Evolutionary conservation across 2,888 invertebrate species (phyloP).

Genomic region (Xestia ashworthii): DNA sequence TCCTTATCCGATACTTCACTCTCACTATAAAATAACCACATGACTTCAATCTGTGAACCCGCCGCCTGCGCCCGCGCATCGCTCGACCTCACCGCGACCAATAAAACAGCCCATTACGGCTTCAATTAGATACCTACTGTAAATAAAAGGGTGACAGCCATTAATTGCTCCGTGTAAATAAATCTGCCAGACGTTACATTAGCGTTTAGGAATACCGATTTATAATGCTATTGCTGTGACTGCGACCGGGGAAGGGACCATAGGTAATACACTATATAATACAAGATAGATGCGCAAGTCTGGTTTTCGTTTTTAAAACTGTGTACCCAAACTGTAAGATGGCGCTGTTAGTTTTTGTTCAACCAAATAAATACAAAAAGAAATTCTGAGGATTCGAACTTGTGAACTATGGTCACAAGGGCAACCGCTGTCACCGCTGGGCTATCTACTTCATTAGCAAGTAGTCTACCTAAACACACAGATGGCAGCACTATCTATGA

Average conservation of each 20-base stretch:
- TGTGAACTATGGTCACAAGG: too few relatives aligned
- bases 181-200: conserved; percentile 54
- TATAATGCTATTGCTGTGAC: conserved; percentile 1
- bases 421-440: too few relatives aligned
- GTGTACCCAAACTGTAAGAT: too few relatives aligned
- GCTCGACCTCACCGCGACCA: conserved; percentile 42
- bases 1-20: background rate
- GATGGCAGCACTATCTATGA: too few relatives aligned
- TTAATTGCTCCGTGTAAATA: conserved; percentile 62
- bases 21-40: conserved; percentile 19
- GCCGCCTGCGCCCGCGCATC: conserved; percentile 22
- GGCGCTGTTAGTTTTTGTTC: too few relatives aligned
- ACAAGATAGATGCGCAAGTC: too few relatives aligned
- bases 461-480: too few relatives aligned
- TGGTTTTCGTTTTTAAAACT: too few relatives aligned
- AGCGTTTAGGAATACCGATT: conserved; percentile 38
- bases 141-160: conserved; percentile 56
- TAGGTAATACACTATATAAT: too few relatives aligned
- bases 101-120: conserved; percentile 59
- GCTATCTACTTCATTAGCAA: too few relatives aligned
- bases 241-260: background rate
- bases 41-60: conserved; percentile 26
- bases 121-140: conserved; percentile 59
- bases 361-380: too few relatives aligned
- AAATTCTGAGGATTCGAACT: too few relatives aligned